These are phyloP conservation scores for Matsumyia berberina DNA, from an alignment of 2,888 invertebrate genomes.

Conservation along the genomic window DNA sequence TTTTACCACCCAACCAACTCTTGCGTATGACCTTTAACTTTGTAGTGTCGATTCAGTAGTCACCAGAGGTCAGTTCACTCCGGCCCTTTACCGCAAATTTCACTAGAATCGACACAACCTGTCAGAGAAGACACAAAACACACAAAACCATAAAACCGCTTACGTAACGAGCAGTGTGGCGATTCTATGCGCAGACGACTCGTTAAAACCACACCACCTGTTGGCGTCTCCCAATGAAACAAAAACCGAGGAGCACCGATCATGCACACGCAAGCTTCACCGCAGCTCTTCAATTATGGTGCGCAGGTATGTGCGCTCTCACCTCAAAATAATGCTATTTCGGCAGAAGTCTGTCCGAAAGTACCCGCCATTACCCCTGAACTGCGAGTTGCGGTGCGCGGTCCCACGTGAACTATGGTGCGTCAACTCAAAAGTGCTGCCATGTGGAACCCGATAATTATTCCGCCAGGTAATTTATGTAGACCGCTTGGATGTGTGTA, in stretches of 20 bases:
- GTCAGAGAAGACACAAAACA: constrained; percentile 47
- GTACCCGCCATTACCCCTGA: not conserved
- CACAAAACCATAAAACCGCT: constrained; percentile 50
- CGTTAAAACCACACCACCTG: constrained; percentile 63
- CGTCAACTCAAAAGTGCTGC: constrained; percentile 58
- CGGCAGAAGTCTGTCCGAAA: constrained; percentile 55
- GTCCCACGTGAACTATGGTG: constrained; percentile 63
- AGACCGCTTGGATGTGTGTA: constrained; percentile 26
- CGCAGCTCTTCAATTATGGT: constrained; percentile 10
- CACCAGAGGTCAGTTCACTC: constrained; percentile 46
- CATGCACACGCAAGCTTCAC: constrained; percentile 57
- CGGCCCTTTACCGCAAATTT: constrained; percentile 56
- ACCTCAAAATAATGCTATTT: constrained; percentile 52
- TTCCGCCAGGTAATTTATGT: constrained; percentile 70
- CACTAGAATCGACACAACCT: constrained; percentile 59
- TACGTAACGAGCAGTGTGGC: constrained; percentile 41
- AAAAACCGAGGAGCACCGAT: constrained; percentile 17
- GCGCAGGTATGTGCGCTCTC: not conserved
- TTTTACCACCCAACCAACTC: not conserved
- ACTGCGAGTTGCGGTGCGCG: too few relatives aligned
- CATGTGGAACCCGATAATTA: constrained; percentile 70
- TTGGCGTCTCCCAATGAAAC: constrained; percentile 42
- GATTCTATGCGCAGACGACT: constrained; percentile 37
- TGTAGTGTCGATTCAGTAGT: constrained; percentile 2
- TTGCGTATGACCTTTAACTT: constrained; percentile 24